Conservation (phyloP, 2,113 vertebrate genomes). For the Lophura nycthemera region DNA sequence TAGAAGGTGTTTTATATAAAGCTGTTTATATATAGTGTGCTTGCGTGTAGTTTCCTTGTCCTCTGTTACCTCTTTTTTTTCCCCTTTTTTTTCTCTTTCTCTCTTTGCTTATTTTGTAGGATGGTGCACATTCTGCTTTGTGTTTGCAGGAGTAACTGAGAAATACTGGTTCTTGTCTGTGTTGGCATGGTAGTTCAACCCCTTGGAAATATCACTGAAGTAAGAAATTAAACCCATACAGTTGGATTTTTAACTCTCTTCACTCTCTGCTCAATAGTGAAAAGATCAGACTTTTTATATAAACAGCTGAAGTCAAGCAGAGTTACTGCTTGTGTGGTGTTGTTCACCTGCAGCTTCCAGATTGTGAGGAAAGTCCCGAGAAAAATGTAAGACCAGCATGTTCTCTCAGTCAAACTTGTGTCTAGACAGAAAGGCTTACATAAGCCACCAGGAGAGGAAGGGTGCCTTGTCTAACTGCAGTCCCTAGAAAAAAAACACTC, state of each 20-base stretch:
- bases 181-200: constrained; percentile 12
- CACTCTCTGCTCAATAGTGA: neutral
- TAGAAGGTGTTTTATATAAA: constrained; percentile 47
- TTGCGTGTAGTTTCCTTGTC: neutral
- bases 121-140: constrained; percentile 21
- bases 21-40: neutral
- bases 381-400: constrained; percentile 57
- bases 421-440: constrained; percentile 52
- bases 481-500: constrained; percentile 43
- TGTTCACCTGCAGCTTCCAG: constrained; percentile 42
- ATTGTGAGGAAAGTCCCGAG: constrained; percentile 40
- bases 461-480: constrained; percentile 59
- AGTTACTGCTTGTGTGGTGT: neutral
- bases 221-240: constrained; percentile 45
- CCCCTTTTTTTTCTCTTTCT: neutral
- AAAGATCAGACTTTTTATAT: constrained; percentile 16
- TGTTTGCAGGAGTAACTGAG: constrained; percentile 21
- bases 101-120: neutral
- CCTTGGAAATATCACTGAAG: constrained; percentile 44
- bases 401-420: constrained; percentile 53
- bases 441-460: constrained; percentile 62
- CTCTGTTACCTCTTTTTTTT: neutral
- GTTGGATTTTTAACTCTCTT: constrained; percentile 18
- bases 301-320: constrained; percentile 12
- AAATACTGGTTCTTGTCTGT: constrained; percentile 32